Evolutionary conservation across 2,113 vertebrate genomes (phyloP).

Genomic region (Globicephala melas): DNA sequence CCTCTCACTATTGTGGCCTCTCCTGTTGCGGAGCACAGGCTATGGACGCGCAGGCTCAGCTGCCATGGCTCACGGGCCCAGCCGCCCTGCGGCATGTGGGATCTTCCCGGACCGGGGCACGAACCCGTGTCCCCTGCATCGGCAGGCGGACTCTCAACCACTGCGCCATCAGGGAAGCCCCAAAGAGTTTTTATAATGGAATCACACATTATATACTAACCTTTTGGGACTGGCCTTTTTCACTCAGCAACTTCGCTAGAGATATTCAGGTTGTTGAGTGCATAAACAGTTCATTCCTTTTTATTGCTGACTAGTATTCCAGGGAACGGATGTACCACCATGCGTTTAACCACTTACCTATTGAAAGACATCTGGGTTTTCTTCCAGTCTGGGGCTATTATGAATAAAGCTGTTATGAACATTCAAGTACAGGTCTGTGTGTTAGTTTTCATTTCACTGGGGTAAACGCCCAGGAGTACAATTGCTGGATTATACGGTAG

Average conservation of each 20-base stretch:
- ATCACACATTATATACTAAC: neutral
- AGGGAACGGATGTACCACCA: no score
- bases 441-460: neutral
- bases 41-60: no score
- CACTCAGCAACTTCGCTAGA: neutral
- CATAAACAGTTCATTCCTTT: neutral
- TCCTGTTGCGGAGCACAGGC: no score
- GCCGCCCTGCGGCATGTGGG: no score
- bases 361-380: neutral
- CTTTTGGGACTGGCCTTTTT: neutral
- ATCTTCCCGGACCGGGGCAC: no score
- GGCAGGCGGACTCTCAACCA: no score
- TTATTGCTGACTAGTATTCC: neutral
- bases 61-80: no score
- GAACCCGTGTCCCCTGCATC: no score
- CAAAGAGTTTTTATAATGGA: neutral
- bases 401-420: neutral
- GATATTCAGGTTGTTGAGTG: neutral
- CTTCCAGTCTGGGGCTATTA: neutral
- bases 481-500: neutral
- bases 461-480: neutral
- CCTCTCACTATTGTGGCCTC: no score
- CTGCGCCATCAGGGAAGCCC: no score
- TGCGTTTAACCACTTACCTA: neutral
- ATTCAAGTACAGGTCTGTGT: neutral